Evolutionary conservation across 2,888 invertebrate genomes (phyloP), one percentile per base, ranked within the genome.

Genomic region (Lithophane semibrunnea): DNA sequence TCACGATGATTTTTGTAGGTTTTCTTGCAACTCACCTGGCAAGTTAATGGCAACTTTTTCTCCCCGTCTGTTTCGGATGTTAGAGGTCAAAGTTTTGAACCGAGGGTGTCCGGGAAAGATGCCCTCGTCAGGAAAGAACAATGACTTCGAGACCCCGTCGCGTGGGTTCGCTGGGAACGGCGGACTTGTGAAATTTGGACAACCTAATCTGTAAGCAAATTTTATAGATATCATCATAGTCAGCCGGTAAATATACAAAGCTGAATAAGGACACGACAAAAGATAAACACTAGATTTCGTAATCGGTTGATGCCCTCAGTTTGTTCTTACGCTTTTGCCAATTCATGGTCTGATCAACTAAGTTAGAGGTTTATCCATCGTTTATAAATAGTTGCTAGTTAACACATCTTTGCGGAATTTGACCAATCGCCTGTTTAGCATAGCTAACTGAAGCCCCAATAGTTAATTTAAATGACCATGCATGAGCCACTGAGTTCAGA

Each of bases 41-140:
- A 99, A 97, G 96, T 99, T 99, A 84, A 99, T 99, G 79, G 98
- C 98, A 29, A 99, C 99, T 96, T 99, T 99, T 95, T 99, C 98
- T 73, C 99, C 99, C 84, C 99, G 97, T 89, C 99, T 97, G 91
- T 98, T 96, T 75, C 99, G 97, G 86, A 99, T 99, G 94, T 99
- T 99, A 80, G 98, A 97, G 0, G 99, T 99, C 74, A 99, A 97
- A 1, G 99, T 99, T 94, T 98, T 98, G 94, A 99, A 99, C 80
- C 99, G 97, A 29, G 99, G 99, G 97, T 99, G 99, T n/a, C 99
- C 99, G 4, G 98, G 97, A 93, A 97, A 99, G 90, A 99, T 99
- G 47, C 98, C 99, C 88, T 99, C 98, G 93, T 99, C 99, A 0
- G 99, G 99, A 93, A 99, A 99, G 96, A 99, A 99, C 21, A 98